Conservation (phyloP, 2,113 vertebrate genomes). For the Neopipo cinnamomea region DNA sequence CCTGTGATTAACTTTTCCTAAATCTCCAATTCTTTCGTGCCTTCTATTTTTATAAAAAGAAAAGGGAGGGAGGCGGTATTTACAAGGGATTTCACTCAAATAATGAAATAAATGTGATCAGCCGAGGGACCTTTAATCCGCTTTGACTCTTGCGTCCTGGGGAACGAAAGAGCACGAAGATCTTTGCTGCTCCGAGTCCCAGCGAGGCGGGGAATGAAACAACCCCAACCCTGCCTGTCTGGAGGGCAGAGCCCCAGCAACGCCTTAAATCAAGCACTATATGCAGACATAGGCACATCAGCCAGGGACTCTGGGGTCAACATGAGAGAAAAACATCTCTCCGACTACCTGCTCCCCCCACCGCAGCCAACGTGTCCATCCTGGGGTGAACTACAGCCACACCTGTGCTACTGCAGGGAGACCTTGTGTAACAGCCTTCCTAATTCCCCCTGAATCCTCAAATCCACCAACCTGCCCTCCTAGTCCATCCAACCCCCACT, state of each 20-base stretch:
- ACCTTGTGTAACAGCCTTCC: background rate
- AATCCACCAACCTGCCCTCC: background rate
- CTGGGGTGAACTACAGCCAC: background rate
- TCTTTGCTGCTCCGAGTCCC: background rate
- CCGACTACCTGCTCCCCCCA: background rate
- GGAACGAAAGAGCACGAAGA: background rate
- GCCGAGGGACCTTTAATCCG: constrained; percentile 51
- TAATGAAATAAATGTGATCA: constrained; percentile 69
- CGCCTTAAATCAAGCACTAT: background rate
- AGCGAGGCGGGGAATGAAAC: rapidly evolving
- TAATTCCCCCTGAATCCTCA: background rate
- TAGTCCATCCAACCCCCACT: background rate
- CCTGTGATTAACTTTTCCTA: constrained; percentile 50
- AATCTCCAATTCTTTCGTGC: constrained; percentile 54
- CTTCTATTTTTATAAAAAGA: constrained; percentile 58
- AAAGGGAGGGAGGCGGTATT: background rate
- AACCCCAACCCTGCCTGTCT: background rate
- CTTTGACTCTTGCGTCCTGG: constrained; percentile 47
- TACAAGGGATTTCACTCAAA: constrained; percentile 59
- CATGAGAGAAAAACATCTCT: background rate
- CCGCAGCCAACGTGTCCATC: background rate
- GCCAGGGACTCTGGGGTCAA: background rate
- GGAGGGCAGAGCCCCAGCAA: background rate
- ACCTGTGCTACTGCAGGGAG: background rate
- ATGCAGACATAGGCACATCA: background rate